A percentile compares a stretch with the other conserved stretches of the same genome.
Conservation (phyloP, 1,140 invertebrate genomes). For the Phenacoccus solenopsis region DNA sequence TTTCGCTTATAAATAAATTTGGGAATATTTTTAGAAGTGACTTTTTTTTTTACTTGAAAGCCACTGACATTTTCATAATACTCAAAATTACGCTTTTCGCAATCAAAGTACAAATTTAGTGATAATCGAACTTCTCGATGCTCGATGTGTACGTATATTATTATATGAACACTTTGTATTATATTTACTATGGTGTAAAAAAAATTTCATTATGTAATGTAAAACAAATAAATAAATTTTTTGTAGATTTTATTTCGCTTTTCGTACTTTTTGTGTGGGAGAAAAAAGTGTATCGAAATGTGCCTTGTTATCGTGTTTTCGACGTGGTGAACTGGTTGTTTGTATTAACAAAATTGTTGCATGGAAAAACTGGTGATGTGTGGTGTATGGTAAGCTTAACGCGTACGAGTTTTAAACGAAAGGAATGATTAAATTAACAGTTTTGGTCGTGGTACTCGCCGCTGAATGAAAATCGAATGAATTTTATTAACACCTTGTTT, state of each 20-base stretch:
- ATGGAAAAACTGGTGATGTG: not conserved
- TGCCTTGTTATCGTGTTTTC: not conserved
- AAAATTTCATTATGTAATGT: not conserved
- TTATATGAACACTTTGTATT: not conserved
- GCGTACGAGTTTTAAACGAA: not conserved
- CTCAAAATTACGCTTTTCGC: not conserved
- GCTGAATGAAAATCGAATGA: too few species aligned
- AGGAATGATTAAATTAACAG: too few species aligned
- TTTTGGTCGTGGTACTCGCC: too few species aligned
- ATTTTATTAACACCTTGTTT: too few species aligned
- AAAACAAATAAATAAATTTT: not conserved
- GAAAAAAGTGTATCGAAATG: too few species aligned
- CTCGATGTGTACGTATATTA: not conserved
- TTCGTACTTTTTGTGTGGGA: too few species aligned
- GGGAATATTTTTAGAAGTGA: too few species aligned
- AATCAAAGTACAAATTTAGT: not conserved
- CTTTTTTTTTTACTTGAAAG: too few species aligned
- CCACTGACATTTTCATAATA: too few species aligned
- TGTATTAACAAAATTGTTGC: not conserved
- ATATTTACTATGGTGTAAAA: not conserved
- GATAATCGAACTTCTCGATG: not conserved
- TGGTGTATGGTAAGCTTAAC: not conserved
- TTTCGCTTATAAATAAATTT: too few species aligned
- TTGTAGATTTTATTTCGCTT: not conserved
- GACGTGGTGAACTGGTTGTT: not conserved